Percentiles rank a stretch among this genome's conserved stretches.
Conservation (phyloP, 2,113 vertebrate genomes). For the Notothenia rossii region DNA sequence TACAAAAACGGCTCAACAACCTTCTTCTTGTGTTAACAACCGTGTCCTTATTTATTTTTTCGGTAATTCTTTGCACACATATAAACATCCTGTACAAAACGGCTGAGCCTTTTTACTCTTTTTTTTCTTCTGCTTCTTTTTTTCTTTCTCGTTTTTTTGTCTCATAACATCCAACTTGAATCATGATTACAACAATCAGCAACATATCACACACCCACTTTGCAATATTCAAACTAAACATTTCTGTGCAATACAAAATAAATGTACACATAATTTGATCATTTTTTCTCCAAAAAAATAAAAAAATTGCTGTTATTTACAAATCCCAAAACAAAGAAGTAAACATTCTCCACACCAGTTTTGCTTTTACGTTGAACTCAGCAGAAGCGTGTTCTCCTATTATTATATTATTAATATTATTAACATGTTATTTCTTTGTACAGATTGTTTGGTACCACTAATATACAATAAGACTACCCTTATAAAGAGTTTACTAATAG, state of each 20-base stretch:
- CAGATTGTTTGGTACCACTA: constrained; percentile 32
- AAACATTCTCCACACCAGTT: constrained; percentile 86
- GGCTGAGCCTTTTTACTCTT: constrained; percentile 77
- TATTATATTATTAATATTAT: constrained; percentile 20
- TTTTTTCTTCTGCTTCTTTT: constrained; percentile 81
- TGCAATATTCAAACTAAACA: constrained; percentile 89
- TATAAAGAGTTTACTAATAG: too few species aligned
- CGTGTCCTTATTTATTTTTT: constrained; percentile 85
- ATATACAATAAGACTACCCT: too few species aligned
- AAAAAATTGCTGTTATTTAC: constrained; percentile 89
- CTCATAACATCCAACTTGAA: constrained; percentile 82
- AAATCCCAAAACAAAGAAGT: constrained; percentile 89
- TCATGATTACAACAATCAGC: constrained; percentile 88
- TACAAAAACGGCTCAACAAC: constrained; percentile 12
- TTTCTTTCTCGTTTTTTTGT: constrained; percentile 61
- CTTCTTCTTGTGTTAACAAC: constrained; percentile 56
- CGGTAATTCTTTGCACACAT: constrained; percentile 88
- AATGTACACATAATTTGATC: constrained; percentile 83
- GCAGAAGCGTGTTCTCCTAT: constrained; percentile 60
- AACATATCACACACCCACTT: constrained; percentile 87
- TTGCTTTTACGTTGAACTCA: constrained; percentile 77
- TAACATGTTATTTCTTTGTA: constrained; percentile 52
- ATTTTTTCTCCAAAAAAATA: constrained; percentile 85
- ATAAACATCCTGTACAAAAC: constrained; percentile 94
- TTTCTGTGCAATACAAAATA: constrained; percentile 92